Evolutionary conservation across 1,140 invertebrate genomes (phyloP).

Genomic region (Hyphantria cunea): DNA sequence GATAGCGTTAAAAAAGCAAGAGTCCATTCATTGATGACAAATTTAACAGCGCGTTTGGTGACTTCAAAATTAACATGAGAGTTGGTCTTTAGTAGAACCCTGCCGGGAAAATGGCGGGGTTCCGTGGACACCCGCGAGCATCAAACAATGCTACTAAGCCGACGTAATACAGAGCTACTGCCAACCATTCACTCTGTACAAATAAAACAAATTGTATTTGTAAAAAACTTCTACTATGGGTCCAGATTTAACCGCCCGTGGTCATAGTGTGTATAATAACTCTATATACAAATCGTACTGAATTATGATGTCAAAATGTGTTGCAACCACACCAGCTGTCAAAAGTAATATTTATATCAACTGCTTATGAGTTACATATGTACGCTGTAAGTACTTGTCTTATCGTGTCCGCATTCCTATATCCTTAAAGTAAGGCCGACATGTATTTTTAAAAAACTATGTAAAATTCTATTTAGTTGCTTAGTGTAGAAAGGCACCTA

Average conservation of each 20-base stretch:
- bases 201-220: constrained; percentile 79
- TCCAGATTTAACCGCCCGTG: constrained; percentile 18
- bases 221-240: constrained; percentile 53
- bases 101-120: constrained; percentile 73
- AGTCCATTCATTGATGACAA: constrained; percentile 55
- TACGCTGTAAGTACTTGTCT: too few species aligned
- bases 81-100: constrained; percentile 73
- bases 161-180: constrained; percentile 57
- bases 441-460: too few species aligned
- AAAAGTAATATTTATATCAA: background rate
- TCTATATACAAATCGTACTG: constrained; percentile 11
- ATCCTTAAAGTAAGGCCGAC: too few species aligned
- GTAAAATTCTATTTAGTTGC: too few species aligned
- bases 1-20: constrained; percentile 48
- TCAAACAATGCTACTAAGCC: constrained; percentile 60
- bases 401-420: too few species aligned
- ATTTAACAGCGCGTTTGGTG: constrained; percentile 64
- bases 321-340: constrained; percentile 15
- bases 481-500: too few species aligned
- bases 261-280: constrained; percentile 18
- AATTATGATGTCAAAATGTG: constrained; percentile 23
- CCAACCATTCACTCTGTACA: constrained; percentile 72
- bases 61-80: constrained; percentile 67
- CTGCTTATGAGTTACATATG: too few species aligned
- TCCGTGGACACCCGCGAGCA: constrained; percentile 66